Base-by-base conservation (phyloP, 2,888 invertebrate species). In the Lagria hirta region DNA sequence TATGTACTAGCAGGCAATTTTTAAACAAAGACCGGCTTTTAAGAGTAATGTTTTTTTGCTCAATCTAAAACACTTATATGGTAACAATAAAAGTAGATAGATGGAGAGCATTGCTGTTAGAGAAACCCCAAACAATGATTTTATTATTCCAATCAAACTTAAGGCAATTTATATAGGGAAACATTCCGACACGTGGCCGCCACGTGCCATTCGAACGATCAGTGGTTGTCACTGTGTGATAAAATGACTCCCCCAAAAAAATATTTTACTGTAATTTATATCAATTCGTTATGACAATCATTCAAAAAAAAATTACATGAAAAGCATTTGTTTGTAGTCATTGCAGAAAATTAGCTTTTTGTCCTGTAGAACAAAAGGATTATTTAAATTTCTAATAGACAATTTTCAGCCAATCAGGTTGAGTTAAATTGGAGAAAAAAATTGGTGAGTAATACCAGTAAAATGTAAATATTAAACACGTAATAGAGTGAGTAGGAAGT, bases 191-290 rank as follows among this genome's bases (percentile, higher is more conserved):
- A 61, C 64, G 63, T 63, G 64, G 23, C 55, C 29, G 54, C 35
- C 62, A 61, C 62, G 64, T 58, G 65, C 22, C 55, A 40, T 42
- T 48, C 49, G 41, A 52, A 57, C 60, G 57, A 58, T 54, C 56
- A 48, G 52, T 54, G 57, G 53, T 61, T 61, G 64, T 60, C 61
- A 47, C 38, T 51, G 48, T 48, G 55, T 57, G 62, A 66, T 63
- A 58, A 65, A 65, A 57, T 55, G 54, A 60, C 64, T 65, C 62
- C 62, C 62, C 52, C 51, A 57, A 49, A 51, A 54, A 51, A 56
- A 51, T 44, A 55, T 36, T 24, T 22, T 29, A 30, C 43, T 32
- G 32, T 43, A 43, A 43, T 43, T 43, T 43, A 29, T 27, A 20
- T 14, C 15, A 21, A 36, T 36, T 20, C 26, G 38, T 8, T 22